Conservation (phyloP, 2,113 vertebrate species). For the Proteles cristata region DNA sequence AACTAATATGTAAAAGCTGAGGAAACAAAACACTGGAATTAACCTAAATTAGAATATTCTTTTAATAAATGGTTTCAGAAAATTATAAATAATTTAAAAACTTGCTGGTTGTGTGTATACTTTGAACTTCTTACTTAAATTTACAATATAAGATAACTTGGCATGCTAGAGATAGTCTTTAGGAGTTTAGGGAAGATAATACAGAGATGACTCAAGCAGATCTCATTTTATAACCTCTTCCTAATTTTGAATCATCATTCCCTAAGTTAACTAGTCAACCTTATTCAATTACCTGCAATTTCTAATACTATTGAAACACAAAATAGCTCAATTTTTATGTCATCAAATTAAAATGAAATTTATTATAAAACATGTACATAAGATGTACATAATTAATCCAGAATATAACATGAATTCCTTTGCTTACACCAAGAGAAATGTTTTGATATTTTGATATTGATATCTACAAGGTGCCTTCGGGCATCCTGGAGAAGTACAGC, state of each 20-base stretch:
- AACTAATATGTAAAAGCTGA: not conserved
- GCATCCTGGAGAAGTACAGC: not conserved
- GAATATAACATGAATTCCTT: not conserved
- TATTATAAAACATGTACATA: not conserved
- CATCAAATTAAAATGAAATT: not conserved
- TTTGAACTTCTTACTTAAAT: not conserved
- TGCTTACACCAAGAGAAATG: not conserved
- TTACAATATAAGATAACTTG: not conserved
- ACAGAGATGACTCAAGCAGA: not conserved
- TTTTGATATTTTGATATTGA: not conserved
- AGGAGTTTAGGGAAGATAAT: not conserved
- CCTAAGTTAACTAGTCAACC: not conserved
- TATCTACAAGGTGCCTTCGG: not conserved
- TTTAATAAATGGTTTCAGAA: not conserved
- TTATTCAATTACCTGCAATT: not conserved
- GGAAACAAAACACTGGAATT: not conserved
- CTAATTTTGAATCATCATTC: not conserved
- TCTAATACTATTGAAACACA: not conserved
- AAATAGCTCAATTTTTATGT: not conserved
- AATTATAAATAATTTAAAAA: not conserved
- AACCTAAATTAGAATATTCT: not conserved
- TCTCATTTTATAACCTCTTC: not conserved
- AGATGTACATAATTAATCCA: not conserved
- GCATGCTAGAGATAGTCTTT: not conserved
- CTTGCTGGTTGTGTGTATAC: not conserved